phyloP scores from a whole-genome alignment of 2,113 vertebrate genomes.

The Ellobius talpinus region DNA sequence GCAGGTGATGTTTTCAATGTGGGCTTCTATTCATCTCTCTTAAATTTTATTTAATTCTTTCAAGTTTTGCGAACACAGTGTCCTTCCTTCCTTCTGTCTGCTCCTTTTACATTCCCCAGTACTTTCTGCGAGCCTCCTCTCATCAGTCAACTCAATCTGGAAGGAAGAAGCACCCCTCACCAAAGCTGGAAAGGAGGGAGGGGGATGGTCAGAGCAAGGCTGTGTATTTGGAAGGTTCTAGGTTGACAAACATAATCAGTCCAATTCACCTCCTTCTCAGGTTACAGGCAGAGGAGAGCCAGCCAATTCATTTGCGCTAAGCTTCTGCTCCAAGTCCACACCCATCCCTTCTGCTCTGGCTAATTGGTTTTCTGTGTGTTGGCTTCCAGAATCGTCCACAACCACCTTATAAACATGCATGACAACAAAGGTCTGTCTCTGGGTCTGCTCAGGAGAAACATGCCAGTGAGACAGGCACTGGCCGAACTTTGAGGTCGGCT shows the following conservation, averaged over 20 bases:
- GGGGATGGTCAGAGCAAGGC: background rate
- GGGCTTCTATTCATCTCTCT: constrained; percentile 6
- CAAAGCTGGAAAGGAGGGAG: background rate
- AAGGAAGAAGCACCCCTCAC: background rate
- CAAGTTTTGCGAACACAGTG: background rate
- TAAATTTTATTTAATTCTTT: constrained; percentile 40
- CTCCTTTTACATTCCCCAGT: background rate
- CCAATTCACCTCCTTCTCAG: background rate
- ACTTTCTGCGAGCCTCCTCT: background rate
- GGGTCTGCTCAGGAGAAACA: accelerated
- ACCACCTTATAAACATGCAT: background rate
- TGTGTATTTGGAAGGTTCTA: background rate
- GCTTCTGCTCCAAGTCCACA: background rate
- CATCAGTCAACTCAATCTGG: background rate
- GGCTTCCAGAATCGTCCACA: constrained; percentile 9
- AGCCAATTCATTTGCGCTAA: background rate
- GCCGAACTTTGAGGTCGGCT: background rate
- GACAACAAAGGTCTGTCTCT: background rate
- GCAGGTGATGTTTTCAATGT: background rate
- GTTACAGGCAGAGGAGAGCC: background rate
- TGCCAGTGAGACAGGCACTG: background rate
- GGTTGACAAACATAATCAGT: background rate
- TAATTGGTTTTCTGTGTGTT: background rate
- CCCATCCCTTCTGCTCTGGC: background rate
- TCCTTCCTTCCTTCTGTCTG: background rate